These are phyloP conservation scores for Falcaria lacertinaria DNA, from an alignment of 2,888 invertebrate genomes.

Conservation along the genomic window DNA sequence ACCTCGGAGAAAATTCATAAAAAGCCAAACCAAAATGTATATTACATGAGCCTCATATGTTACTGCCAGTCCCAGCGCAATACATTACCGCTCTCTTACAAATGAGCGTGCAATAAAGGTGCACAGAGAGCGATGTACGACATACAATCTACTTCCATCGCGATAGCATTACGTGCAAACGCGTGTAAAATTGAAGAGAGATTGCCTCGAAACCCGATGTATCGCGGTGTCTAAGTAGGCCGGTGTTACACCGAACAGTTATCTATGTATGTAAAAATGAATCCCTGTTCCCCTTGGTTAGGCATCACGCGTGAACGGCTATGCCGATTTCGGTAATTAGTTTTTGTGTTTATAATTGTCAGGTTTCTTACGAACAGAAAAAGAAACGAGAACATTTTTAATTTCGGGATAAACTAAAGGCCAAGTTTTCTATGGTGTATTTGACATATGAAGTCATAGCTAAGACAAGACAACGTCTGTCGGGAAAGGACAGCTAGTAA, in stretches of 20 bases:
- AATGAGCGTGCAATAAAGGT: constrained; percentile 1
- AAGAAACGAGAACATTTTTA: too few relatives aligned
- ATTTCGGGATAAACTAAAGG: too few relatives aligned
- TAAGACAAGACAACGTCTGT: too few relatives aligned
- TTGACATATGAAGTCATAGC: too few relatives aligned
- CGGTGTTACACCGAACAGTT: constrained; percentile 36
- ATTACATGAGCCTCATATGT: constrained; percentile 4
- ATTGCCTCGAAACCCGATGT: constrained; percentile 52
- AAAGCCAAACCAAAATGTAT: constrained; percentile 4
- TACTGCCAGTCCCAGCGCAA: background rate
- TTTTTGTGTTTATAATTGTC: too few relatives aligned
- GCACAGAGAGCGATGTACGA: constrained; percentile 20
- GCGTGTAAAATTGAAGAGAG: constrained; percentile 73
- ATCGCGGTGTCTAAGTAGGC: constrained; percentile 21
- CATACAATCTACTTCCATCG: constrained; percentile 27
- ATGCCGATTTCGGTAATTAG: too few relatives aligned
- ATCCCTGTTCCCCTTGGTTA: too few relatives aligned
- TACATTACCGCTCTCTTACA: background rate
- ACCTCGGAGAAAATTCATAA: background rate
- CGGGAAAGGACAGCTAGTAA: too few relatives aligned
- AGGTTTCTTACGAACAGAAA: too few relatives aligned
- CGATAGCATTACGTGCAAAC: constrained; percentile 65
- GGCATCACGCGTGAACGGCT: too few relatives aligned
- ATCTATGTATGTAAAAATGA: too few relatives aligned
- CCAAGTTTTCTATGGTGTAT: too few relatives aligned